Conservation (phyloP, 2,113 vertebrate species). For the Mionectes macconnelli region DNA sequence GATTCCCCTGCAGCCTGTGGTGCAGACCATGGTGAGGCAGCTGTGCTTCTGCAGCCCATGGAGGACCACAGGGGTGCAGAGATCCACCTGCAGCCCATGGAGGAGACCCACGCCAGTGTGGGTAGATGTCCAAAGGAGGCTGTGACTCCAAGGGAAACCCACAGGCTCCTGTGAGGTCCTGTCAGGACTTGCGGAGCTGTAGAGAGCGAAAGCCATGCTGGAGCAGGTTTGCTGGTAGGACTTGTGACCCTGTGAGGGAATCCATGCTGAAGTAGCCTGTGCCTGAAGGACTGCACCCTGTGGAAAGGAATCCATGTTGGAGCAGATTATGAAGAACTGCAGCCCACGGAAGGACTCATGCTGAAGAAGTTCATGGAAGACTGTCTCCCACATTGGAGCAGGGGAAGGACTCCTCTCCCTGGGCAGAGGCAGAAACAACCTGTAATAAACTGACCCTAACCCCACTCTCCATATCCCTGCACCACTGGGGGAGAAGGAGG, state of each 20-base stretch:
- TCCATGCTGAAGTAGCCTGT: neutral
- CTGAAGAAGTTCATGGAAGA: neutral
- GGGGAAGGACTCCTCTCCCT: neutral
- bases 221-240: neutral
- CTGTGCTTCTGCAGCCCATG: neutral
- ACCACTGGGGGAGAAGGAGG: neutral
- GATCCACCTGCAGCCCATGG: neutral
- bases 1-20: neutral
- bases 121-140: neutral
- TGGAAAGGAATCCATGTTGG: neutral
- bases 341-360: neutral
- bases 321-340: neutral
- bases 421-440: neutral
- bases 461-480: neutral
- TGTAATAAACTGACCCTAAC: neutral
- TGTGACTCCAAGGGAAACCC: neutral
- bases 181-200: neutral
- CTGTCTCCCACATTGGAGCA: neutral
- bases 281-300: neutral
- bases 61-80: neutral
- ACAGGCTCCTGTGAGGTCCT: neutral
- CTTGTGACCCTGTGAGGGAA: too few relatives aligned
- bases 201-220: neutral
- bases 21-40: neutral
- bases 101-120: accelerated